phyloP scores from a whole-genome alignment of 2,888 invertebrate genomes.

The Rhagonycha fulva region DNA sequence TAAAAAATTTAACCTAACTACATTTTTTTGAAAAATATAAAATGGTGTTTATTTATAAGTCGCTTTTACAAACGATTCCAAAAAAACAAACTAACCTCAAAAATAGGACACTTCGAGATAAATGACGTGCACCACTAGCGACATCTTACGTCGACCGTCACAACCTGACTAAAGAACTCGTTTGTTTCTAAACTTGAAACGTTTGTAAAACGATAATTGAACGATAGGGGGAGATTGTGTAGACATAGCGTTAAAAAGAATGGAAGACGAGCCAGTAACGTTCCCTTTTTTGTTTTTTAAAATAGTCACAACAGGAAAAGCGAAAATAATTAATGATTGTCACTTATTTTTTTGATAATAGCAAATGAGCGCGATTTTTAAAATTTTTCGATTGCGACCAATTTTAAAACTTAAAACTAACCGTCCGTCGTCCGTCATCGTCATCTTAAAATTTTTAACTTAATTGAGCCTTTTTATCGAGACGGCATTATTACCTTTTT shows the following conservation, averaged over 20 bases:
- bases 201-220: slow-evolving; percentile 5
- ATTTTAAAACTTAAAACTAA: background rate
- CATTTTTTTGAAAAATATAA: background rate
- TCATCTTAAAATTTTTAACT: background rate
- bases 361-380: background rate
- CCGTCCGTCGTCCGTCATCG: background rate
- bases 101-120: background rate
- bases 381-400: background rate
- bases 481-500: background rate
- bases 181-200: background rate
- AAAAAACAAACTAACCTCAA: background rate
- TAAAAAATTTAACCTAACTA: background rate
- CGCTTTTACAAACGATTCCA: background rate
- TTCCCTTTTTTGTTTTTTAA: background rate
- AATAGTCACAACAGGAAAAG: background rate
- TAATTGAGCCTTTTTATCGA: background rate
- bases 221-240: slow-evolving; percentile 4
- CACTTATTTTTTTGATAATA: background rate
- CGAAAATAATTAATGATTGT: background rate
- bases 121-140: background rate
- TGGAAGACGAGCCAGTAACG: background rate
- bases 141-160: background rate
- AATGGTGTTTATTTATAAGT: background rate
- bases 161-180: background rate
- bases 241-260: background rate